phyloP scores from a whole-genome alignment of 2,797 vertebrate species.

The Onychomys torridus region DNA sequence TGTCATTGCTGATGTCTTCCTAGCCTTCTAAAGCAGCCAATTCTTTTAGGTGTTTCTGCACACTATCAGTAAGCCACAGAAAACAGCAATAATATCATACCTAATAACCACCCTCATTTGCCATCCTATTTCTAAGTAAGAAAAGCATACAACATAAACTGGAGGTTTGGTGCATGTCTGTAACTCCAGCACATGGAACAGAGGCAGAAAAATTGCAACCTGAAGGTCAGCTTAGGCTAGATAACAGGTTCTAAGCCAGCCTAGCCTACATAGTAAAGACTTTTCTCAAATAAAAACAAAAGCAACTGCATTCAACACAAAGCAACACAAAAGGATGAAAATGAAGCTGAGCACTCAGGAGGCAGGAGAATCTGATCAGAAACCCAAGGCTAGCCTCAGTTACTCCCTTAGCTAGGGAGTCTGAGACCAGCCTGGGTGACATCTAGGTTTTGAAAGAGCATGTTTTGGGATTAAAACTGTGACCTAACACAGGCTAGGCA shows the following conservation, averaged over 20 bases:
- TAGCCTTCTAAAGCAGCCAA: not conserved
- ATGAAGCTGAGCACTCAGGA: not conserved
- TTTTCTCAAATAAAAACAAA: not conserved
- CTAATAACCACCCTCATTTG: not conserved
- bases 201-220: not conserved
- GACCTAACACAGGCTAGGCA: not conserved
- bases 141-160: not conserved
- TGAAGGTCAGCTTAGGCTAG: not conserved
- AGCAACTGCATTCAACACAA: not conserved
- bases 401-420: not conserved
- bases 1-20: conserved; percentile 25
- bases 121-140: not conserved
- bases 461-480: not conserved
- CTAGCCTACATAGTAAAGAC: not conserved
- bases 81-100: not conserved
- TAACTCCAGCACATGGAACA: not conserved
- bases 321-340: not conserved
- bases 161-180: not conserved
- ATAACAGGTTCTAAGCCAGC: not conserved
- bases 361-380: not conserved
- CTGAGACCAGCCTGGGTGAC: not conserved
- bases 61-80: not conserved
- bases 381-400: not conserved
- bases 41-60: not conserved
- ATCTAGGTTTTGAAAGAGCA: not conserved